Conservation (phyloP, 2,113 vertebrate genomes). For the Uropsilus gracilis region DNA sequence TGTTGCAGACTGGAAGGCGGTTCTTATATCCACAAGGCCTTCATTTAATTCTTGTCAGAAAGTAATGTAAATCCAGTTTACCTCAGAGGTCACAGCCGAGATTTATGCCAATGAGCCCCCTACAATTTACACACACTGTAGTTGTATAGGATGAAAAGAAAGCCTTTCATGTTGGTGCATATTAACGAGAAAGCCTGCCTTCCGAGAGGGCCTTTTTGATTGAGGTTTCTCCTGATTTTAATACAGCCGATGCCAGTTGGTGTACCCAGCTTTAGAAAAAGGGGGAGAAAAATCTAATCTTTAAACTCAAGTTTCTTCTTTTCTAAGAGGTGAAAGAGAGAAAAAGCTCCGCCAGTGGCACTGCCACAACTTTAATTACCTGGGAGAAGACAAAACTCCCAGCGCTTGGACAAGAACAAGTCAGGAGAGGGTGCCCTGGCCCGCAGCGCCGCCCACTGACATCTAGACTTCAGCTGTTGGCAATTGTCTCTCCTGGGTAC, state of each 20-base stretch:
- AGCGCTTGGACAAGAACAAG: not conserved
- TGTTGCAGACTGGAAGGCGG: conserved; percentile 91
- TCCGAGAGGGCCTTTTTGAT: conserved; percentile 86
- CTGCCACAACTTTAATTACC: conserved; percentile 49
- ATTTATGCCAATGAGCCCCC: conserved; percentile 91
- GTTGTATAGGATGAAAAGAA: conserved; percentile 91
- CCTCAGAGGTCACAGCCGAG: conserved; percentile 91
- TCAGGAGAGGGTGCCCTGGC: not conserved
- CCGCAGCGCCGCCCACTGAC: not conserved
- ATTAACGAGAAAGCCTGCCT: conserved; percentile 91
- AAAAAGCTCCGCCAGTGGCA: conserved; percentile 65
- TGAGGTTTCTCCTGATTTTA: conserved; percentile 87
- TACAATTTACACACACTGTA: conserved; percentile 89
- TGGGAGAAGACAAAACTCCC: conserved; percentile 44
- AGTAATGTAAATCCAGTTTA: conserved; percentile 94
- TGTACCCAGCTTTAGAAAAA: conserved; percentile 81
- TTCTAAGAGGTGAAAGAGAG: conserved; percentile 66
- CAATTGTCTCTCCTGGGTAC: not conserved
- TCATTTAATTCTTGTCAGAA: conserved; percentile 95
- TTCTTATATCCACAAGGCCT: conserved; percentile 91
- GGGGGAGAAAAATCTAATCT: conserved; percentile 77
- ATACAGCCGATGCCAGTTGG: conserved; percentile 85
- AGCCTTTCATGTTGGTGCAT: conserved; percentile 90
- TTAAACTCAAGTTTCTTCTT: conserved; percentile 79
- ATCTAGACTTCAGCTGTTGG: not conserved